Evolutionary conservation across 2,113 vertebrate genomes (phyloP).

Genomic region (Rhynchomys soricoides): DNA sequence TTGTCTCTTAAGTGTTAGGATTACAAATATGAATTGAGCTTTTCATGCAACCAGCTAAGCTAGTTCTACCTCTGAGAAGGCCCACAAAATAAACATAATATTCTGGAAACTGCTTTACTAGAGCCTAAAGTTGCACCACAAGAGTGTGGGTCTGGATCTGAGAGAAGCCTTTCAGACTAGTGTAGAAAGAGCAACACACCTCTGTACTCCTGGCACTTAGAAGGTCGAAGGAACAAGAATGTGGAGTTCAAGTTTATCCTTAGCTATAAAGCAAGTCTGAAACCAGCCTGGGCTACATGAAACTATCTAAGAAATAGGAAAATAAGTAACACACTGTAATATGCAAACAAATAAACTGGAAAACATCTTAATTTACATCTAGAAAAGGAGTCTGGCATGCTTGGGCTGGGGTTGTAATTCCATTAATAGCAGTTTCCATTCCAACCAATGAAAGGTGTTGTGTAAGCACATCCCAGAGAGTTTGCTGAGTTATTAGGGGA

Average conservation of each 20-base stretch:
- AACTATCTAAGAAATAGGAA: background rate
- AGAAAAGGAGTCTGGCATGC: background rate
- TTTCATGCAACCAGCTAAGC: background rate
- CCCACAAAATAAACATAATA: background rate
- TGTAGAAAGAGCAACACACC: background rate
- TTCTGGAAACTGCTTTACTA: background rate
- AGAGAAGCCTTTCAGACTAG: background rate
- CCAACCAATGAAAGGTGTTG: background rate
- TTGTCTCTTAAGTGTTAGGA: background rate
- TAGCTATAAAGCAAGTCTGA: background rate
- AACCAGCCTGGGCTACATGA: background rate
- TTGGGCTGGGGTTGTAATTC: background rate
- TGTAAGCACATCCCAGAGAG: background rate
- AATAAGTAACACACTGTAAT: background rate
- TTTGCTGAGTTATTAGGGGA: background rate
- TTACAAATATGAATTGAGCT: background rate
- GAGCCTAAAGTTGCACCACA: background rate
- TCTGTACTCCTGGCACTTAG: background rate
- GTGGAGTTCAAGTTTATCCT: background rate
- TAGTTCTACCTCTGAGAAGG: background rate
- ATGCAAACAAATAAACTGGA: background rate
- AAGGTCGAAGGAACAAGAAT: background rate
- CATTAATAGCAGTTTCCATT: background rate
- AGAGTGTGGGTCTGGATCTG: too few species aligned
- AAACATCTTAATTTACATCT: background rate